Evolutionary conservation across 2,113 vertebrate species (phyloP).

Genomic region (Larimichthys crocea): DNA sequence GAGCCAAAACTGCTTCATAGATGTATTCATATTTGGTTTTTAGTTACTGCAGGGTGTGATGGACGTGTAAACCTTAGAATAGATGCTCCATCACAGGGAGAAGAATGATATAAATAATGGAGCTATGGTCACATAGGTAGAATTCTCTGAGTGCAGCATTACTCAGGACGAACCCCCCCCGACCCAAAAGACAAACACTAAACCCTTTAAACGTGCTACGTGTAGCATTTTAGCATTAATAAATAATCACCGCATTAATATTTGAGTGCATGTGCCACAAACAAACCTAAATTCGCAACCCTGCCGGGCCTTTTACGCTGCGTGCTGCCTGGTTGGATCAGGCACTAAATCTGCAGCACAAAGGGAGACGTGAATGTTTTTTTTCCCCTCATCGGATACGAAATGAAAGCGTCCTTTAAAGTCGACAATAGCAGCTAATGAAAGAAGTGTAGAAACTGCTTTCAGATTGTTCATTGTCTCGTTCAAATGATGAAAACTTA

Average conservation of each 20-base stretch:
- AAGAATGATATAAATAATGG: constrained; percentile 25
- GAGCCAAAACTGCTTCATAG: neutral
- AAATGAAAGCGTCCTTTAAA: no score
- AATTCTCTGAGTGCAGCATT: constrained; percentile 25
- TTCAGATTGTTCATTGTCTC: no score
- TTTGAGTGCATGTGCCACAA: constrained; percentile 60
- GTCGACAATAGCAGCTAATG: no score
- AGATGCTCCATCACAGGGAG: neutral
- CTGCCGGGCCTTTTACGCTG: neutral
- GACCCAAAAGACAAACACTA: constrained; percentile 20
- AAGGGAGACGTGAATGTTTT: neutral
- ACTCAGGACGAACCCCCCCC: neutral
- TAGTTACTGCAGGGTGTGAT: neutral
- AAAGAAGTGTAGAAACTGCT: no score
- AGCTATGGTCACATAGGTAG: neutral
- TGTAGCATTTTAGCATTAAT: constrained; percentile 70
- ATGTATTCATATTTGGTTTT: neutral
- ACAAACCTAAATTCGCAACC: constrained; percentile 50
- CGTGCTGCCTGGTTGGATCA: neutral
- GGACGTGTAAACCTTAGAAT: neutral
- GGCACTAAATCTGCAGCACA: neutral
- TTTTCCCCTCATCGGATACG: neutral
- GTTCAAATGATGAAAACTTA: no score
- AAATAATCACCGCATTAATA: constrained; percentile 72
- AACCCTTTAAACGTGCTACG: constrained; percentile 31